A percentile compares a stretch with the other conserved stretches of the same genome.
Evolutionary conservation across 2,797 vertebrate genomes (phyloP).

Genomic region (Semotilus atromaculatus): DNA sequence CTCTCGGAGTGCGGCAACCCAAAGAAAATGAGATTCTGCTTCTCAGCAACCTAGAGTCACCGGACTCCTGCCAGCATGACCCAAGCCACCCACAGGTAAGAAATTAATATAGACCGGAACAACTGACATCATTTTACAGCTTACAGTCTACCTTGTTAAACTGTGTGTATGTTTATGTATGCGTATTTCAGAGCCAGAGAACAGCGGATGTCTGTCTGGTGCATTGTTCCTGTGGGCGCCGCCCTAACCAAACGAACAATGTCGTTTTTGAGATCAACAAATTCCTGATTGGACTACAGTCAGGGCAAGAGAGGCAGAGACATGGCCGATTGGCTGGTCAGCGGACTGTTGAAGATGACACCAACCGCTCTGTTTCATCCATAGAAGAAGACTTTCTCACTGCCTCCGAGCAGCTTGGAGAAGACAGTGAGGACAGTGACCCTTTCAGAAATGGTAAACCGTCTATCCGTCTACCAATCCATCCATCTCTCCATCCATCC

Average conservation of each 20-base stretch:
- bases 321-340: conserved; percentile 71
- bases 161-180: background rate
- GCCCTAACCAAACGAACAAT: conserved; percentile 76
- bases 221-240: conserved; percentile 82
- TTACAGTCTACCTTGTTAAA: background rate
- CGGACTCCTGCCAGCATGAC: conserved; percentile 79
- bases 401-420: conserved; percentile 92
- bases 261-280: conserved; percentile 96
- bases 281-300: conserved; percentile 92
- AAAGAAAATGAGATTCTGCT: conserved; percentile 96
- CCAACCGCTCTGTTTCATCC: conserved; percentile 94
- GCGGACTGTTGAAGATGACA: conserved; percentile 88
- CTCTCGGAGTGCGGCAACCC: conserved; percentile 87
- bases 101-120: conserved; percentile 25
- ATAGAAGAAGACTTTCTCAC: conserved; percentile 98
- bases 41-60: conserved; percentile 84
- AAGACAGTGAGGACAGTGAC: conserved; percentile 88
- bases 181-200: conserved; percentile 76
- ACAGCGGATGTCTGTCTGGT: conserved; percentile 89
- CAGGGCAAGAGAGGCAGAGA: conserved; percentile 86
- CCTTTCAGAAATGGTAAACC: conserved; percentile 84
- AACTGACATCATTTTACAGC: conserved; percentile 8
- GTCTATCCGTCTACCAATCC: background rate
- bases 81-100: conserved; percentile 86
- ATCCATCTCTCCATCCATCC: background rate